phyloP scores from a whole-genome alignment of 2,888 invertebrate genomes.

The Eudemis profundana region DNA sequence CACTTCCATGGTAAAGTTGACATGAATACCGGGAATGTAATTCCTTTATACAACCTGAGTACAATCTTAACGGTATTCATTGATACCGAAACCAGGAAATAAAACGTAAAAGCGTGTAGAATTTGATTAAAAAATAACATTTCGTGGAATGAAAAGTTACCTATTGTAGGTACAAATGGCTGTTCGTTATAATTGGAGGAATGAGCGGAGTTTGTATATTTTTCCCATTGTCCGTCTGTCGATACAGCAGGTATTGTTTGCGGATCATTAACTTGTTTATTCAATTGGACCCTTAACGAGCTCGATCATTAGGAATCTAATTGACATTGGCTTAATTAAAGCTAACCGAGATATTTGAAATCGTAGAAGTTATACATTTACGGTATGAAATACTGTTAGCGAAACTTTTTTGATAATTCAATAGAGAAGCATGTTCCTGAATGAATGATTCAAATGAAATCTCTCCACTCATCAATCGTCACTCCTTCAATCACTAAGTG shows the following conservation, averaged over 20 bases:
- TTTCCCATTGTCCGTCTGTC: constrained; percentile 1
- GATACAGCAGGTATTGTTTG: constrained; percentile 19
- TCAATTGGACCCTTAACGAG: constrained; percentile 27
- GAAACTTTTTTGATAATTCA: no score
- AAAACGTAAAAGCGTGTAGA: no score
- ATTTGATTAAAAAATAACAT: neutral
- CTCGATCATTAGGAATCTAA: constrained; percentile 23
- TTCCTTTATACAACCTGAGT: no score
- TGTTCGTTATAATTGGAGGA: neutral
- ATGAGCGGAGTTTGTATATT: neutral
- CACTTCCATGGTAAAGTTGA: no score
- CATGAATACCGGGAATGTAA: no score
- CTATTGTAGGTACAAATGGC: neutral
- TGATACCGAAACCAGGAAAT: no score
- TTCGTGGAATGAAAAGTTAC: neutral
- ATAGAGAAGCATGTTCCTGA: no score
- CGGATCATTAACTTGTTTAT: constrained; percentile 21
- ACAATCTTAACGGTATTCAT: no score
- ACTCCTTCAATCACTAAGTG: no score
- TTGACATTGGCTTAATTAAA: constrained; percentile 17
- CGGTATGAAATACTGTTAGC: no score
- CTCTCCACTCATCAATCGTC: no score
- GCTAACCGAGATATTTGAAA: neutral
- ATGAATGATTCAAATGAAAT: no score
- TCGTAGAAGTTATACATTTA: neutral